Conservation (phyloP, 2,797 vertebrate genomes). For the Centroberyx gerrardi region DNA sequence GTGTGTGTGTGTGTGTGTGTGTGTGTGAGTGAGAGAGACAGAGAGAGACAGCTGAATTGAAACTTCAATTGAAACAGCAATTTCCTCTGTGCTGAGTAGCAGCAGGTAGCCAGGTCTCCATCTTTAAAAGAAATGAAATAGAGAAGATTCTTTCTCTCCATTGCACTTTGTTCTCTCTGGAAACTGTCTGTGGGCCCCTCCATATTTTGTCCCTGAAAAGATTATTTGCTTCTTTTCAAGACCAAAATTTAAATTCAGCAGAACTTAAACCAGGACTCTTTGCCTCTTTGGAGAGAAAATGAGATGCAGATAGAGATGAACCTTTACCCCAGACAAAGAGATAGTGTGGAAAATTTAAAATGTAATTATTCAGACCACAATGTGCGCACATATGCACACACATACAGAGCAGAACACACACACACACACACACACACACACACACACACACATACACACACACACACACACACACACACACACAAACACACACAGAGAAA, state of each 20-base stretch:
- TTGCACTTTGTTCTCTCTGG: conserved; percentile 25
- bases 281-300: conserved; percentile 21
- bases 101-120: conserved; percentile 36
- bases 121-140: conserved; percentile 44
- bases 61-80: conserved; percentile 51
- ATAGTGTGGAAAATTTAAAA: neutral
- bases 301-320: neutral
- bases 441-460: conserved; percentile 13
- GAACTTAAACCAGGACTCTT: conserved; percentile 10
- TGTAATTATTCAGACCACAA: neutral
- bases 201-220: conserved; percentile 7
- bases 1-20: neutral
- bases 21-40: neutral
- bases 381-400: neutral
- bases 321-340: neutral
- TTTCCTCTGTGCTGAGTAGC: conserved; percentile 49
- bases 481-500: neutral
- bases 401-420: too few relatives aligned
- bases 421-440: conserved; percentile 2
- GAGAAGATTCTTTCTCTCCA: conserved; percentile 30
- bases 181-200: conserved; percentile 16
- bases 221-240: conserved; percentile 26
- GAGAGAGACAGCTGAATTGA: conserved; percentile 24
- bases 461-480: neutral
- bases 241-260: conserved; percentile 12